phyloP scores from a whole-genome alignment of 1,140 invertebrate genomes.

The Pristionchus pacificus region DNA sequence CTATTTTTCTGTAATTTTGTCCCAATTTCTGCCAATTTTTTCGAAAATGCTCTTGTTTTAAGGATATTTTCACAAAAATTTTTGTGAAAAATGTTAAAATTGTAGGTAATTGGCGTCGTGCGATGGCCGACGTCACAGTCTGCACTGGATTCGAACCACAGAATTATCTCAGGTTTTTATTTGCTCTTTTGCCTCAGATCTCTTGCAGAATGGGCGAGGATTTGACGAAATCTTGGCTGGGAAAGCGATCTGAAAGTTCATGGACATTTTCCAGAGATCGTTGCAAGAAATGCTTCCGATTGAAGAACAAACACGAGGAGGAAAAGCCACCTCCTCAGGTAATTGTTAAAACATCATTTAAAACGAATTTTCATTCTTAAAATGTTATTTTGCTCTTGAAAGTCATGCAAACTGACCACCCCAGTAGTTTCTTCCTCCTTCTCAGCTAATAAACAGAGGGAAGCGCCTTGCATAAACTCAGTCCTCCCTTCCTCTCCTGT shows the following conservation, averaged over 20 bases:
- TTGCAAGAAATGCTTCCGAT: constrained; percentile 51
- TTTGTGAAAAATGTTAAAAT: too few species aligned
- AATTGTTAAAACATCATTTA: neutral
- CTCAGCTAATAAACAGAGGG: neutral
- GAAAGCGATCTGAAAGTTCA: neutral
- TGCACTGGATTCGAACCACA: constrained; percentile 55
- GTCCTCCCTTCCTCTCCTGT: too few species aligned
- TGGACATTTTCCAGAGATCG: constrained; percentile 27
- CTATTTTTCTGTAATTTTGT: too few species aligned
- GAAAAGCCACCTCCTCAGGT: constrained; percentile 2
- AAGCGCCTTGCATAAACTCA: neutral
- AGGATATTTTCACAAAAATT: too few species aligned
- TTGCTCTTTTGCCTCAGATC: neutral
- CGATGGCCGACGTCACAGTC: constrained; percentile 28
- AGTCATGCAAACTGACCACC: neutral
- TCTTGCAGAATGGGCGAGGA: neutral
- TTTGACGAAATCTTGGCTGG: neutral
- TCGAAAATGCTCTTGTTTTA: too few species aligned
- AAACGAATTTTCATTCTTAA: too few species aligned
- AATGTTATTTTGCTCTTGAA: constrained; percentile 1
- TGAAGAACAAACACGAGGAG: constrained; percentile 21
- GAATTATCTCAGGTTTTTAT: constrained; percentile 47
- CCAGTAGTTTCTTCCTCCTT: constrained; percentile 9
- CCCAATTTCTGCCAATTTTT: too few species aligned
- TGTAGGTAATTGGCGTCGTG: constrained; percentile 3